phyloP scores from a whole-genome alignment of 2,888 invertebrate genomes.

The Phortica magna region DNA sequence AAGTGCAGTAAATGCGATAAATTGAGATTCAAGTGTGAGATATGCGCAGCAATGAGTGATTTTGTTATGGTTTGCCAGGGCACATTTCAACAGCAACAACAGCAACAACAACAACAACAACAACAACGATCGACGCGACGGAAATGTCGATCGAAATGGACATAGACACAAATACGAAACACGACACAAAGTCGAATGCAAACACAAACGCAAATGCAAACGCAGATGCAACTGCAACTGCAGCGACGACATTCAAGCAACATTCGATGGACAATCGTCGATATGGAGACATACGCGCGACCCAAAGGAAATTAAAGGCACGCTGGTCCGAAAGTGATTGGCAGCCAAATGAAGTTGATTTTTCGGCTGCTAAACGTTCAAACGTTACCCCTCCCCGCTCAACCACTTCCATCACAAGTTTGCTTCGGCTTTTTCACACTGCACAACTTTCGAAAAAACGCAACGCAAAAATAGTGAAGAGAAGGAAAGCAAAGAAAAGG shows the following conservation, averaged over 20 bases:
- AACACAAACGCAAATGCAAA: neutral
- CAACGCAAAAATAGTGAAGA: no score
- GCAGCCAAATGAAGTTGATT: neutral
- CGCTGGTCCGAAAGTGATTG: neutral
- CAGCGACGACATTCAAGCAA: neutral
- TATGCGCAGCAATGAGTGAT: conserved; percentile 35
- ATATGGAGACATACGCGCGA: neutral
- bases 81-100: conserved; percentile 11
- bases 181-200: neutral
- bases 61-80: conserved; percentile 35
- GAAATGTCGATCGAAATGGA: conserved; percentile 13
- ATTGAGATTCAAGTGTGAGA: conserved; percentile 37
- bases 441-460: conserved; percentile 9
- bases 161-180: neutral
- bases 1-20: conserved; percentile 40
- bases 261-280: neutral
- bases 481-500: no score
- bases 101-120: neutral
- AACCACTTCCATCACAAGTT: no score
- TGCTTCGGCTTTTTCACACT: neutral
- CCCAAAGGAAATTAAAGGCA: conserved; percentile 1
- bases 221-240: neutral
- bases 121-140: conserved; percentile 7
- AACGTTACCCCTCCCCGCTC: no score
- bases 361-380: neutral